Percentiles rank a stretch among this genome's conserved stretches.
phyloP scores from a whole-genome alignment of 2,888 invertebrate species.

The Erebia epiphron region DNA sequence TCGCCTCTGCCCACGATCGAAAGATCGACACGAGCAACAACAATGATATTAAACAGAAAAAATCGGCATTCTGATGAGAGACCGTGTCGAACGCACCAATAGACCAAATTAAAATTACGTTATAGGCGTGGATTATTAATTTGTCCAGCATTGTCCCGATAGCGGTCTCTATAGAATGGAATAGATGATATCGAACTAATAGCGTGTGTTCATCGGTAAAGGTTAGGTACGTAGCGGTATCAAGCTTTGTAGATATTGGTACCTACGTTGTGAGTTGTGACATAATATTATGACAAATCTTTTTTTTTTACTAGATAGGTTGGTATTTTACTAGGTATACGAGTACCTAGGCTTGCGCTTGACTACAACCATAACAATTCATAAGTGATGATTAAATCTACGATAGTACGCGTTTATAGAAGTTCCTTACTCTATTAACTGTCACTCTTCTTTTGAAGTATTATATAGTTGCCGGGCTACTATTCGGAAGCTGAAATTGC shows the following conservation, averaged over 20 bases:
- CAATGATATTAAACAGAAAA: constrained; percentile 63
- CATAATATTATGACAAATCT: constrained; percentile 19
- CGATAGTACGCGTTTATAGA: too few species aligned
- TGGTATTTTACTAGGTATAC: too few species aligned
- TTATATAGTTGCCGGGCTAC: too few species aligned
- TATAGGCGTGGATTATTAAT: constrained; percentile 78
- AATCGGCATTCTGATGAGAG: constrained; percentile 44
- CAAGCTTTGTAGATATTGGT: constrained; percentile 13
- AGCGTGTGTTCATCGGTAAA: constrained; percentile 26
- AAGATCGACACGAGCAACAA: constrained; percentile 57
- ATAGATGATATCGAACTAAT: constrained; percentile 29
- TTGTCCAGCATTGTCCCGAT: constrained; percentile 68
- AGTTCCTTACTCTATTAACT: too few species aligned
- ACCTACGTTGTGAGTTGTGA: constrained; percentile 12
- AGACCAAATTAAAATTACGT: constrained; percentile 72
- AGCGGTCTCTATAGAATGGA: constrained; percentile 32
- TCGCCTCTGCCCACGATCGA: constrained; percentile 52
- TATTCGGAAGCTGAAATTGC: too few species aligned
- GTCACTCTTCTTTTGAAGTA: too few species aligned
- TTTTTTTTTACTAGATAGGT: too few species aligned
- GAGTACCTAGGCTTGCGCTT: too few species aligned
- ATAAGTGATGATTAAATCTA: too few species aligned
- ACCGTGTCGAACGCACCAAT: constrained; percentile 62
- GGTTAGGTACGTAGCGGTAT: constrained; percentile 25
- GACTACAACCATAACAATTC: too few species aligned